These are phyloP conservation scores for Elanoides forficatus DNA, from an alignment of 2,113 vertebrate genomes.

Conservation along the genomic window DNA sequence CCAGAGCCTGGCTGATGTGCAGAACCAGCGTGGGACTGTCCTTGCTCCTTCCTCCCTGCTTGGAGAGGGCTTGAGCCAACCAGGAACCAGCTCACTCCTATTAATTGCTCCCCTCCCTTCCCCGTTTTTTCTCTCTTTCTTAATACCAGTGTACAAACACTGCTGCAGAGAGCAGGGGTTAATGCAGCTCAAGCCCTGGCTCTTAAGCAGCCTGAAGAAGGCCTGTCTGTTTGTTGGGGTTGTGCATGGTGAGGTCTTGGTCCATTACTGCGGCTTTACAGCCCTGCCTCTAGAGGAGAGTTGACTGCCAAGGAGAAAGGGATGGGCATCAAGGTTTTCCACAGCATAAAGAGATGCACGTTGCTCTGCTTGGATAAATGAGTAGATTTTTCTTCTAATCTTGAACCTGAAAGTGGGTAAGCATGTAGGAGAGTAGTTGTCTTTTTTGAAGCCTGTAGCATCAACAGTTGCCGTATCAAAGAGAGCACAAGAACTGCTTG, in stretches of 20 bases:
- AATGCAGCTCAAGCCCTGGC: not conserved
- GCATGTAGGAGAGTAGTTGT: not conserved
- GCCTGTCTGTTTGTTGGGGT: not conserved
- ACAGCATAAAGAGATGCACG: not conserved
- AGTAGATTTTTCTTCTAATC: not conserved
- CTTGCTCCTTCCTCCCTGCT: not conserved
- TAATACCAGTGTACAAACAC: not conserved
- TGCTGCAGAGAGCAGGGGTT: not conserved
- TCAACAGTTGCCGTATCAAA: not conserved
- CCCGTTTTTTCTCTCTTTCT: not conserved
- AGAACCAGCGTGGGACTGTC: not conserved
- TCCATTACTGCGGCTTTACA: not conserved
- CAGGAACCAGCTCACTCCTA: not conserved
- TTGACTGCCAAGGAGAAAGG: not conserved
- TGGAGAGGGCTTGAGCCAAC: not conserved
- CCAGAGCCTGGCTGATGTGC: not conserved
- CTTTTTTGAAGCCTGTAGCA: not conserved
- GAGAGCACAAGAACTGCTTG: not conserved
- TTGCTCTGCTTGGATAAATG: not conserved
- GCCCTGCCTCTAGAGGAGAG: fast-evolving
- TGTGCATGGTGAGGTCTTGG: not conserved
- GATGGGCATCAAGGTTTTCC: not conserved
- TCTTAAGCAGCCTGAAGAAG: not conserved
- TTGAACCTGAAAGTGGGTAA: not conserved
- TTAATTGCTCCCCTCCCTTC: not conserved